Conservation (phyloP, 2,888 invertebrate species). For the Philereme transversata region DNA sequence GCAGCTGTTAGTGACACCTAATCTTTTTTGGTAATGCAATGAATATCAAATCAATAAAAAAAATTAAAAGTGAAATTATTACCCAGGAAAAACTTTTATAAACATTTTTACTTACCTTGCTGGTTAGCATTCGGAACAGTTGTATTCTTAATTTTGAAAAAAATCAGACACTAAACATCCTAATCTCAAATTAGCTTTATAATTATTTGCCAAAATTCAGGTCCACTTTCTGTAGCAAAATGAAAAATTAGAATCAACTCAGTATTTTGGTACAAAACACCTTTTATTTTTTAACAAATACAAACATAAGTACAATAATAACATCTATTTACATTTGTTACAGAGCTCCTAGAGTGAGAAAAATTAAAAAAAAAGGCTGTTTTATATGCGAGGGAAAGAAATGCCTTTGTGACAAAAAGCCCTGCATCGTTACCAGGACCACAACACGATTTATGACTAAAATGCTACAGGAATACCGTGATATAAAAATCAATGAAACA, state of each 20-base stretch:
- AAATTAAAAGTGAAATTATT: too few species aligned
- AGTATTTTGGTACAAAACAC: slow-evolving; percentile 40
- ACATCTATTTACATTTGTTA: slow-evolving; percentile 46
- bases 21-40: too few species aligned
- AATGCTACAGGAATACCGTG: slow-evolving; percentile 41
- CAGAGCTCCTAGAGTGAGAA: slow-evolving; percentile 51
- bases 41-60: too few species aligned
- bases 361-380: slow-evolving; percentile 39
- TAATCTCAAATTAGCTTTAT: too few species aligned
- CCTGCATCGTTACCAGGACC: slow-evolving; percentile 31
- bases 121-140: too few species aligned
- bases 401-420: slow-evolving; percentile 41
- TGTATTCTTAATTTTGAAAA: too few species aligned
- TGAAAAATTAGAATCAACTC: background rate
- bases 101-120: too few species aligned
- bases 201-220: too few species aligned
- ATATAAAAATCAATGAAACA: slow-evolving; percentile 62
- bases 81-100: too few species aligned
- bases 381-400: slow-evolving; percentile 40
- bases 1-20: too few species aligned
- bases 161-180: too few species aligned
- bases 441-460: slow-evolving; percentile 62
- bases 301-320: slow-evolving; percentile 71
- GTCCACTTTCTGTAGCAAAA: background rate
- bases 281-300: slow-evolving; percentile 63